phyloP scores from a whole-genome alignment of 2,888 invertebrate genomes.

The Temnothorax ravouxi region DNA sequence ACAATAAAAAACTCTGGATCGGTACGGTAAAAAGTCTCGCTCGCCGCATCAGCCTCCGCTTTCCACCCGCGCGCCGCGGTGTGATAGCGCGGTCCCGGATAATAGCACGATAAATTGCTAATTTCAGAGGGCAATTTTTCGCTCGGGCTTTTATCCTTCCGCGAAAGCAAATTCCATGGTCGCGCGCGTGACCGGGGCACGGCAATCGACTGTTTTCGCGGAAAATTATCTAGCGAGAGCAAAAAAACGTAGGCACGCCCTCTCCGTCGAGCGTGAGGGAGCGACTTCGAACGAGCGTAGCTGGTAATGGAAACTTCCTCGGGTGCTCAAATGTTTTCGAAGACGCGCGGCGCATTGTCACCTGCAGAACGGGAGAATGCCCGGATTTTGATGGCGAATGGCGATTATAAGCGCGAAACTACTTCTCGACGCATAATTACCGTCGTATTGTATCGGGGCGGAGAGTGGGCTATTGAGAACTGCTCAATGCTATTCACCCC shows the following conservation, averaged over 20 bases:
- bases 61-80: constrained; percentile 3
- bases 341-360: constrained; percentile 30
- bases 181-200: constrained; percentile 17
- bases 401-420: constrained; percentile 69
- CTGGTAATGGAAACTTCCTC: constrained; percentile 36
- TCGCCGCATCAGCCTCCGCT: not conserved
- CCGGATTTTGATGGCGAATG: constrained; percentile 64
- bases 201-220: constrained; percentile 28
- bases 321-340: constrained; percentile 51
- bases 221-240: constrained; percentile 24
- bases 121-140: constrained; percentile 67
- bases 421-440: constrained; percentile 65
- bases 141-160: constrained; percentile 47
- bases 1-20: constrained; percentile 51
- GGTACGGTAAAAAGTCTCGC: constrained; percentile 4
- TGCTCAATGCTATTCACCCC: constrained; percentile 60
- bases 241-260: not conserved
- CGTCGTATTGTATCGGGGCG: constrained; percentile 59
- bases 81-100: constrained; percentile 58
- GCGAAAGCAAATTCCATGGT: constrained; percentile 48
- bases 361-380: constrained; percentile 38
- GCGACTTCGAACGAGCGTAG: constrained; percentile 20
- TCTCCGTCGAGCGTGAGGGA: not conserved
- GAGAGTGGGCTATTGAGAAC: constrained; percentile 57
- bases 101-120: constrained; percentile 71